Evolutionary conservation across 53 echinoderm and acorn worm genomes (phyloP), one percentile per base, ranked within the genome.

Genomic region (Temnopleurus reevesii): DNA sequence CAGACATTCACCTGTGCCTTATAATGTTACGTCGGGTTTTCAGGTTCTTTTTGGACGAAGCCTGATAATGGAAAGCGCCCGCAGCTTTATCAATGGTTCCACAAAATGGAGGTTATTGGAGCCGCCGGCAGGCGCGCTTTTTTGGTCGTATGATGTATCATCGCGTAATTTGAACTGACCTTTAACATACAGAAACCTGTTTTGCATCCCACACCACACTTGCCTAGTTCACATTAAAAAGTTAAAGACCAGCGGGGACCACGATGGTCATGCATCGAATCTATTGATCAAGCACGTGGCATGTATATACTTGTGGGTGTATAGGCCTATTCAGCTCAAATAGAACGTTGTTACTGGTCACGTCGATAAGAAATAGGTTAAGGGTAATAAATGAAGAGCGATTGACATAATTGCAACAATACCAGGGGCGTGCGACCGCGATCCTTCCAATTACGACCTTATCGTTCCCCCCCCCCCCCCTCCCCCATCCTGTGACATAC

Each of bases 1-100:
- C 51, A 83, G 83, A 83, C 83, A 83, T 83, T 83, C 83, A 83
- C 83, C 83, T 49, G 83, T 83, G 83, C 83, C 83, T 83, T 83
- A 83, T 83, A 49, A 79, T 71, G 71, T 71, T 71, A 71, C 71
- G n/a, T n/a, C n/a, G n/a, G n/a, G n/a, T 71, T 36, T 41, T 43
- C 71, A 1, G 18, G 19, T n/a, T 41, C 36, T 21, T 71, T 19
- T 38, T 71, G 71, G 15, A 71, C 21, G 71, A 41, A 71, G 71
- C 71, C 36, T 71, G 71, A 71, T 71, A 71, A 71, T 71, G 71
- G 71, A 71, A 71, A 71, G 23, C 8, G 5, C 71, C 71, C 41
- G 38, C 21, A 71, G 71, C 36, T 23, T 41, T 41, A 41, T 71
- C 36, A 71, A 71, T 71, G 71, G 71, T 21, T 71, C n/a, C n/a